Conservation (phyloP, 2,113 vertebrate species). For the Microcebus lehilahytsara region DNA sequence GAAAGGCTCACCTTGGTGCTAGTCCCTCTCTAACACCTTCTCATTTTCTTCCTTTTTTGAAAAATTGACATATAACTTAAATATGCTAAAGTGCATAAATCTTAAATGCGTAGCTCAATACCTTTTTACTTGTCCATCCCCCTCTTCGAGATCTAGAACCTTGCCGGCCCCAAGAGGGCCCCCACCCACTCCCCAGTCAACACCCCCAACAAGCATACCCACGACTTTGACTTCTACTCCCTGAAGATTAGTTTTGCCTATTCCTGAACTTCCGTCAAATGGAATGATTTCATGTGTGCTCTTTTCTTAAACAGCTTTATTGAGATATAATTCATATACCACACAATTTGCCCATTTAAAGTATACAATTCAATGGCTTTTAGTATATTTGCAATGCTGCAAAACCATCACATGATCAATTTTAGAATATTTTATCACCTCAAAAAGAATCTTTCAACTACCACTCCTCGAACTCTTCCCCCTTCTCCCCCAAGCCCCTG, state of each 20-base stretch:
- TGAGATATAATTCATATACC: neutral
- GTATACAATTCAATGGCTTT: neutral
- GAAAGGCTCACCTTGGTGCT: neutral
- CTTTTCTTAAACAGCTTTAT: neutral
- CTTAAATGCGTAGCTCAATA: neutral
- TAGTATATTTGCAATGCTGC: neutral
- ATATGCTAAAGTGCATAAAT: neutral
- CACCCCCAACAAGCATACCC: neutral
- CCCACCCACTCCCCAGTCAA: no score
- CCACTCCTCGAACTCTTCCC: neutral
- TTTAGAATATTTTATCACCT: neutral
- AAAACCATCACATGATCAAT: neutral
- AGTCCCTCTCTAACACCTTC: neutral
- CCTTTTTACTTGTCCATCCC: neutral
- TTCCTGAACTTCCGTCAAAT: neutral
- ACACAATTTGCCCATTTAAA: neutral
- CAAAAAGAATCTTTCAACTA: neutral
- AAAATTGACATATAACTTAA: neutral
- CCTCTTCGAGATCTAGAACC: neutral
- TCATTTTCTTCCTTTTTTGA: neutral
- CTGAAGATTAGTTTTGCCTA: neutral
- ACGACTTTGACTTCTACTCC: neutral
- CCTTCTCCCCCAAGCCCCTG: neutral
- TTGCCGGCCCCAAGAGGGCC: neutral
- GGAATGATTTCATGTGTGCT: neutral